Conservation (phyloP, 2,888 invertebrate species). For the Heteropelma amictum region DNA sequence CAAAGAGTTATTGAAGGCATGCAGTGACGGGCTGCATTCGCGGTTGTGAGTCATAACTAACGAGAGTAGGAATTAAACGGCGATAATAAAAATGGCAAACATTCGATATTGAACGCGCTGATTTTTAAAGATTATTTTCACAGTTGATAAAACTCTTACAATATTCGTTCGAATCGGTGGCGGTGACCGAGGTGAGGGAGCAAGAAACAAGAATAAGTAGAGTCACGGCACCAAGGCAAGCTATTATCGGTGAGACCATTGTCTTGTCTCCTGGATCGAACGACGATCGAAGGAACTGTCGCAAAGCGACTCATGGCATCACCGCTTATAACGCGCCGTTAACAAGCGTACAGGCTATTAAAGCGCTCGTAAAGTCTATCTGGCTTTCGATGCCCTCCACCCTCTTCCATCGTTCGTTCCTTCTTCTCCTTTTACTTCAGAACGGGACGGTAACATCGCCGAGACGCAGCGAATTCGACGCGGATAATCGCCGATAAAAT, state of each 20-base stretch:
- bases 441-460: too few species aligned
- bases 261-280: conserved; percentile 60
- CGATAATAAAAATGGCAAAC: too few species aligned
- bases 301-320: conserved; percentile 56
- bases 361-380: conserved; percentile 59
- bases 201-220: conserved; percentile 54
- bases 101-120: too few species aligned
- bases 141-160: conserved; percentile 53
- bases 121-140: too few species aligned
- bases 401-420: not conserved
- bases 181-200: conserved; percentile 51
- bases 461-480: conserved; percentile 52
- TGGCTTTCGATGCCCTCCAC: conserved; percentile 27
- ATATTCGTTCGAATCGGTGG: conserved; percentile 35
- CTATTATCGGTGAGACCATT: conserved; percentile 58
- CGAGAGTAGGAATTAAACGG: too few species aligned
- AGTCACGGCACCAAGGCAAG: conserved; percentile 56
- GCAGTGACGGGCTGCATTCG: too few species aligned
- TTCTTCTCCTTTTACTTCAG: not conserved
- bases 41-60: too few species aligned
- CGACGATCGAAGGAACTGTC: conserved; percentile 60
- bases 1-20: too few species aligned
- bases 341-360: conserved; percentile 62
- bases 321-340: conserved; percentile 59
- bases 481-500: conserved; percentile 53